Base-by-base conservation (phyloP, 2,797 vertebrate species). In the Thalassophryne amazonica region DNA sequence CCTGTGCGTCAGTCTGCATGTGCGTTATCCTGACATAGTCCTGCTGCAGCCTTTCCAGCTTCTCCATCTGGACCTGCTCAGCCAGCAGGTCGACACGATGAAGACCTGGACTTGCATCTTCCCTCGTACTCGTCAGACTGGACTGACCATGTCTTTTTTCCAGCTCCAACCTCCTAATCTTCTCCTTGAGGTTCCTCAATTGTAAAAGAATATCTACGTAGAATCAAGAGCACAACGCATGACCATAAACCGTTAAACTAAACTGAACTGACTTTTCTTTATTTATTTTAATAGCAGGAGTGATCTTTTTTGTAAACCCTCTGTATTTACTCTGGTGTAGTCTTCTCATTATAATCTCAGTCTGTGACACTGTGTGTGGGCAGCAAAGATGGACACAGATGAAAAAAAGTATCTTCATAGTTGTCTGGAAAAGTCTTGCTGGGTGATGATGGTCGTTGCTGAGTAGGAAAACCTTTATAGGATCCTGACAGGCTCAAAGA, bases 171-270 rank as follows among this genome's bases (percentile, higher is more conserved):
- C 56, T 90, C 41, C 82, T 86, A 51, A 96, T 94, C 87, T 99
- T 98, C 73, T 97, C 94, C 80, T 97, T 95, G 33, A 98, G 93
- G 84, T 95, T 95, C 83, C 85, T 96, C 87, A 98, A 78, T 27
- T 95, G 95, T 18, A 96, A 98, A 50, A 95, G 81, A 84, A 98
- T 97, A 0, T 92, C 95, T 97, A 80, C 10, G 21, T n/a, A 16
- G 9, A 34, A 27, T 23, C n/a, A 17, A 46, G 7, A 41, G 7
- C 30, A n/a, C 13, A 43, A n/a, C n/a, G n/a, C n/a, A n/a, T n/a
- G n/a, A n/a, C n/a, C n/a, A n/a, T n/a, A n/a, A n/a, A n/a, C n/a
- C n/a, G n/a, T n/a, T n/a, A n/a, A n/a, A n/a, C n/a, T n/a, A n/a
- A n/a, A n/a, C n/a, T n/a, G n/a, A n/a, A n/a, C n/a, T n/a, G n/a